phyloP scores from a whole-genome alignment of 2,797 vertebrate species.

The Poeciliopsis turneri region DNA sequence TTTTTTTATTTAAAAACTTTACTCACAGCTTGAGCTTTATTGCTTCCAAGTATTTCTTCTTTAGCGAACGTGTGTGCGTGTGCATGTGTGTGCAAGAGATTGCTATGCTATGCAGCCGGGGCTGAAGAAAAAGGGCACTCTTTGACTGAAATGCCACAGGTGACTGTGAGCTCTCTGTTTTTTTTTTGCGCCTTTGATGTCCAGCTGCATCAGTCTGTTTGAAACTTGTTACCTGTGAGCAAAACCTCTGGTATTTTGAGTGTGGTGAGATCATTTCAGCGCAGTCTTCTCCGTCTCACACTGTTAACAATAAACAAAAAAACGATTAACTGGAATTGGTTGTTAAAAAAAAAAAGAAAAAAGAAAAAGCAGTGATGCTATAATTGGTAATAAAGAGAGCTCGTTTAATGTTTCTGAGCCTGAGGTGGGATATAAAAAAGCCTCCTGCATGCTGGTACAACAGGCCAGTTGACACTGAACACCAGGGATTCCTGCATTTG shows the following conservation, averaged over 20 bases:
- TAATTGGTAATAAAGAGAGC: constrained; percentile 67
- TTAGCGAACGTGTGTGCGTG: constrained; percentile 16
- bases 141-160: constrained; percentile 69
- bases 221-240: constrained; percentile 49
- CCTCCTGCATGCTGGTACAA: constrained; percentile 59
- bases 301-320: constrained; percentile 58
- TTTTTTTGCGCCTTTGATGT: constrained; percentile 66
- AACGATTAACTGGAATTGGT: constrained; percentile 67
- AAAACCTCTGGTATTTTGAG: constrained; percentile 40
- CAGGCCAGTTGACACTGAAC: constrained; percentile 56
- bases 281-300: not conserved
- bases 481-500: constrained; percentile 71
- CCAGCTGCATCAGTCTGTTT: constrained; percentile 43
- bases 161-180: constrained; percentile 60
- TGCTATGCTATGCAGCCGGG: constrained; percentile 34
- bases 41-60: constrained; percentile 5
- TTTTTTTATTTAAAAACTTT: constrained; percentile 20
- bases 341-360: constrained; percentile 47
- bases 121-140: constrained; percentile 62
- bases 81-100: constrained; percentile 14
- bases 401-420: constrained; percentile 65
- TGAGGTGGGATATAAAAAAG: constrained; percentile 66
- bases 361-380: constrained; percentile 55
- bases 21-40: constrained; percentile 7
- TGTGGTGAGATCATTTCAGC: constrained; percentile 23